Conservation (phyloP, 1,140 invertebrate species). For the Pseudomyrmex pallidus region DNA sequence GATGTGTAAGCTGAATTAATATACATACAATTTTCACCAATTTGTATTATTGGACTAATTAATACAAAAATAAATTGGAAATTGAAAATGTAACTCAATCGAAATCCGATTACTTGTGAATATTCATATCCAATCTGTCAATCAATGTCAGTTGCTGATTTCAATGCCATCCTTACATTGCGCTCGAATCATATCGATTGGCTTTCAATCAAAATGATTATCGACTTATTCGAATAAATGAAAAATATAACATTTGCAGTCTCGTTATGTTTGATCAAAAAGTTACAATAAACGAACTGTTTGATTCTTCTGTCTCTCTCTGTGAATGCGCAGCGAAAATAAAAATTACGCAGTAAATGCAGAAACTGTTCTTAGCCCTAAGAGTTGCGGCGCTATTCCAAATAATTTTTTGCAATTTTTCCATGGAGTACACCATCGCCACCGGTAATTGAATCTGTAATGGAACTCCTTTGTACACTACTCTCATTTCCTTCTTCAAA, state of each 20-base stretch:
- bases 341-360: neutral
- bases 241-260: conserved; percentile 6
- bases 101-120: conserved; percentile 22
- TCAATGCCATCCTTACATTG: neutral
- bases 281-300: no score
- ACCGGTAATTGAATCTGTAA: conserved; percentile 12
- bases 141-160: conserved; percentile 9
- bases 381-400: neutral
- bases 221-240: conserved; percentile 1
- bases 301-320: neutral
- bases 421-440: neutral
- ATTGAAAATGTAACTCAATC: neutral
- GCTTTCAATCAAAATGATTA: neutral
- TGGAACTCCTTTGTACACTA: conserved; percentile 5
- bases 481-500: neutral
- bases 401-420: conserved; percentile 5
- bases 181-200: neutral
- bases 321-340: neutral
- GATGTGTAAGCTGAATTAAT: neutral
- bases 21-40: neutral
- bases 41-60: neutral
- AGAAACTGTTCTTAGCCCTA: neutral
- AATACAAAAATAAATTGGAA: conserved; percentile 14
- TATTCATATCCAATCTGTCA: conserved; percentile 33
- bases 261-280: neutral